Evolutionary conservation across 1,140 invertebrate genomes (phyloP).

Genomic region (Parasteatoda tepidariorum): DNA sequence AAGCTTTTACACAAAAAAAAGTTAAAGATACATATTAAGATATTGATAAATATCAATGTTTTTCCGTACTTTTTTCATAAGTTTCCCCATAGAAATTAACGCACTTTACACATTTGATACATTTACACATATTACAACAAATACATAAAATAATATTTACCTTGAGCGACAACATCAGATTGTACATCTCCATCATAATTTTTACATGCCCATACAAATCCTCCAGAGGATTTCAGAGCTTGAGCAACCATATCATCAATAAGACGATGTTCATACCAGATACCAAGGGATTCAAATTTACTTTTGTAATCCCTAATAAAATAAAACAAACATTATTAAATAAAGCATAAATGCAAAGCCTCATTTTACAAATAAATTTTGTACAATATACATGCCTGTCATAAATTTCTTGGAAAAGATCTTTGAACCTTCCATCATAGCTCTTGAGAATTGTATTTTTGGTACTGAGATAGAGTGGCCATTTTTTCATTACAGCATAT

Average conservation of each 20-base stretch:
- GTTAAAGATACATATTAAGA: too few relatives aligned
- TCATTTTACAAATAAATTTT: too few relatives aligned
- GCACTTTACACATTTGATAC: too few relatives aligned
- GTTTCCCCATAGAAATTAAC: too few relatives aligned
- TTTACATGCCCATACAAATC: constrained; percentile 94
- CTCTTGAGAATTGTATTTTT: constrained; percentile 93
- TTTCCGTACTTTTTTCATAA: too few relatives aligned
- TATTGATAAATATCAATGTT: too few relatives aligned
- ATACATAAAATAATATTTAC: too few relatives aligned
- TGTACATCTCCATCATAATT: constrained; percentile 94
- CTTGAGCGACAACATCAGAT: constrained; percentile 89
- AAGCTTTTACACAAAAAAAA: too few relatives aligned
- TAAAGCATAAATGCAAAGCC: too few relatives aligned
- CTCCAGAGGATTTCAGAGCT: constrained; percentile 84
- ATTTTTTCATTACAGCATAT: constrained; percentile 83
- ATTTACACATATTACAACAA: too few relatives aligned
- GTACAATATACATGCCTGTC: constrained; percentile 78
- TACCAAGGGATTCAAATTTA: constrained; percentile 80
- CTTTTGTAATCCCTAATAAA: constrained; percentile 81
- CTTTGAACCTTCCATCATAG: constrained; percentile 93
- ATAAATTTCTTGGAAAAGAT: constrained; percentile 91
- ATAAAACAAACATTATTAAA: too few relatives aligned
- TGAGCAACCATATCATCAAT: constrained; percentile 96
- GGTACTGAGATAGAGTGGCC: constrained; percentile 87
- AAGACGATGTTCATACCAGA: constrained; percentile 92